phyloP scores from a whole-genome alignment of 2,888 invertebrate species.

The Choreutis nemorana region DNA sequence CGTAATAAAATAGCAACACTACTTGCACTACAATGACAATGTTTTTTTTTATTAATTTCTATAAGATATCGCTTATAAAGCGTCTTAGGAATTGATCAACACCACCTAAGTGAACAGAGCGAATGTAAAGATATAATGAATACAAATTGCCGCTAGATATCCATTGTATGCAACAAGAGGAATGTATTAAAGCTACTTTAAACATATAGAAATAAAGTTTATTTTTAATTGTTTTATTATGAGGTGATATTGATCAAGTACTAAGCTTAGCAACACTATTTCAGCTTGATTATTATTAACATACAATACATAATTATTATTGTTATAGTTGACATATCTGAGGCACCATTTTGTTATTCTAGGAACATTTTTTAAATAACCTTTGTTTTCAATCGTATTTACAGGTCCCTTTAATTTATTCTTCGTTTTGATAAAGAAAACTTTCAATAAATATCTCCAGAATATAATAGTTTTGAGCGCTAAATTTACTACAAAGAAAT shows the following conservation, averaged over 20 bases:
- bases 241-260: neutral
- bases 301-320: neutral
- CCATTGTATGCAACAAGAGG: no score
- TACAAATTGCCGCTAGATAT: no score
- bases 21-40: no score
- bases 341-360: neutral
- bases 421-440: constrained; percentile 20
- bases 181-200: no score
- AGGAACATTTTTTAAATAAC: neutral
- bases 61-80: no score
- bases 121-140: no score
- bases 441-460: constrained; percentile 13
- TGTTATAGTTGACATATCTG: neutral
- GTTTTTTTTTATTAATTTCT: no score
- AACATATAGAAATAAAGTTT: no score
- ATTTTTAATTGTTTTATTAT: neutral
- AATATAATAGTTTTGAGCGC: constrained; percentile 20
- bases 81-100: no score
- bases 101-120: no score
- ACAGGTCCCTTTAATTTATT: constrained; percentile 17
- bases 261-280: neutral
- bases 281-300: neutral
- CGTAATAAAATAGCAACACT: no score
- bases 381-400: neutral
- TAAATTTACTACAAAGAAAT: constrained; percentile 17